Evolutionary conservation across 2,888 invertebrate species (phyloP), one percentile per base, ranked within the genome.

Genomic region (Omphaloscelis lunosa): DNA sequence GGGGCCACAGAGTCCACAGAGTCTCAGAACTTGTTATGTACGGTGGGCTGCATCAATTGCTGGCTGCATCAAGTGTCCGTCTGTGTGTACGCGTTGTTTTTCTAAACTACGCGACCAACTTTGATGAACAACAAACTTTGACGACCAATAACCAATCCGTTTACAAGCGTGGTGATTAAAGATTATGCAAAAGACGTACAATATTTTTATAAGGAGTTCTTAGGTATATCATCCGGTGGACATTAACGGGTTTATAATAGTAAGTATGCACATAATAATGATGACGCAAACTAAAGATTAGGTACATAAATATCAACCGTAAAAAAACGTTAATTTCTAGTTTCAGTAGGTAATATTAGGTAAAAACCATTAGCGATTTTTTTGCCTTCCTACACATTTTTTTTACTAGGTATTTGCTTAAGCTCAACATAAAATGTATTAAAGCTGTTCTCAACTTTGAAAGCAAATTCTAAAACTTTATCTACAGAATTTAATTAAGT

Each of bases 161-260:
- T 48, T 27, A 15, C n/a, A 51, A 61, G 34, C 29, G 6, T 61
- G 23, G 23, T 51, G 61, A 58, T 45, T 17, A 39, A 5, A 58
- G 6, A 23, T 29, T 29, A 41, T 27, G 17, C 23, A 17, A 8
- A 45, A 34, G 34, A 34, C 4, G 7, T 20, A 51, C 51, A 20
- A 51, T 11, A 17, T 39, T 79, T 41, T 53, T 56, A 48, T 3
- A n/a, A 45, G 9, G 27, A 58, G 8, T 12, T 45, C 9, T 23
- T 20, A 20, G 51, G 20, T 27, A 5, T 27, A 34, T 34, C 29
- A 2, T 9, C 17, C 23, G 2, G 8, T 15, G 23, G 48, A 45
- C 12, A 23, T 58, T 82, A 76, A 41, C 29, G 15, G 29, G 9
- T 29, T 29, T 75, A 75, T 56, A 75, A 75, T 74, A 48, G 53